Evolutionary conservation across 2,113 vertebrate genomes (phyloP).

Genomic region (Phaethon lepturus): DNA sequence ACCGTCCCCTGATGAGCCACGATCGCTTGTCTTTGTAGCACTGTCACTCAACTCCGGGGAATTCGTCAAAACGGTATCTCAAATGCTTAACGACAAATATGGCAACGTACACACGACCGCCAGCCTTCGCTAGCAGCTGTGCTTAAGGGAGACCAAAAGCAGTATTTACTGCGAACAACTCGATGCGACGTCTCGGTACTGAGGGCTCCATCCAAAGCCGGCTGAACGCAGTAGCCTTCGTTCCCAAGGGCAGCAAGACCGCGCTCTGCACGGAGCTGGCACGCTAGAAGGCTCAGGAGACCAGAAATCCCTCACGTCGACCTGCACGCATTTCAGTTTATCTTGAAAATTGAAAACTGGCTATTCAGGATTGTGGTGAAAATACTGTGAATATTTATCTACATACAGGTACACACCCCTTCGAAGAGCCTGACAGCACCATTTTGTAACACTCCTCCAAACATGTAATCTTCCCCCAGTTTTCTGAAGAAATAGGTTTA

Average conservation of each 20-base stretch:
- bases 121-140: not conserved
- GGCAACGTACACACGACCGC: rapidly evolving
- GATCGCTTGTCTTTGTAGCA: not conserved
- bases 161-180: not conserved
- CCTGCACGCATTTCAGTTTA: rapidly evolving
- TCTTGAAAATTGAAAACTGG: not conserved
- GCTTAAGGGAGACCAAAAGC: not conserved
- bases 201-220: too few species aligned
- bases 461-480: not conserved
- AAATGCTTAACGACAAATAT: not conserved
- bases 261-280: not conserved
- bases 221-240: not conserved
- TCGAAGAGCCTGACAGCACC: not conserved
- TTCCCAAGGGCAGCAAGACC: not conserved
- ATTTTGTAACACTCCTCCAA: not conserved
- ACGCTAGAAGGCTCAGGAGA: rapidly evolving
- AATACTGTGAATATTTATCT: not conserved
- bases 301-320: too few species aligned
- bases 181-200: rapidly evolving
- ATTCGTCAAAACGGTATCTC: not conserved
- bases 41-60: not conserved
- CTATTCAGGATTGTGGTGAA: not conserved
- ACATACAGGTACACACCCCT: rapidly evolving
- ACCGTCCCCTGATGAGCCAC: not conserved
- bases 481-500: not conserved